Conservation (phyloP, 92 coral and sea anemone species). For the Galaxea fascicularis region DNA sequence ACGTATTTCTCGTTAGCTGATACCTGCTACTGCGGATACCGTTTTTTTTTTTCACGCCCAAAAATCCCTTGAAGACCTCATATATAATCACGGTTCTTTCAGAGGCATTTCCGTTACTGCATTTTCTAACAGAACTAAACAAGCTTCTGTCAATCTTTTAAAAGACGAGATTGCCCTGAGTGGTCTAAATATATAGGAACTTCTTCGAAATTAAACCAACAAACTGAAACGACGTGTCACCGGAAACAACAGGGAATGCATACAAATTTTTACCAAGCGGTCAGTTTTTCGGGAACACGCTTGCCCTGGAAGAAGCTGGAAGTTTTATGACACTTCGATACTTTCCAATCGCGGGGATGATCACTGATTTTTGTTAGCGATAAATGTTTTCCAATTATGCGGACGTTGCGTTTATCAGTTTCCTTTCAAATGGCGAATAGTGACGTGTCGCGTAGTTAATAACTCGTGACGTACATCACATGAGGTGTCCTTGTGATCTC, state of each 20-base stretch:
- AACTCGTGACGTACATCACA: conserved; percentile 19
- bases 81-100: background rate
- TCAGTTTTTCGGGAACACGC: background rate
- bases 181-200: background rate
- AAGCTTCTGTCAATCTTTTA: conserved; percentile 13
- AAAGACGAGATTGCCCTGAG: background rate
- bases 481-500: background rate
- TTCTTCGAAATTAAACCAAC: background rate
- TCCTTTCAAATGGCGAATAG: background rate
- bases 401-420: background rate
- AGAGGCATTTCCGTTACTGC: background rate
- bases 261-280: background rate
- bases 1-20: too few species aligned
- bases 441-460: conserved; percentile 14
- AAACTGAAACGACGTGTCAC: background rate
- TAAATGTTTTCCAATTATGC: background rate
- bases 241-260: background rate
- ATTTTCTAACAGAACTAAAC: background rate
- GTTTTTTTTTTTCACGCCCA: too few species aligned
- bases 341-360: too few species aligned
- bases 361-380: background rate
- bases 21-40: too few species aligned
- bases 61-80: background rate
- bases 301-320: too few species aligned
- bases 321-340: background rate